Percentiles rank a stretch among this genome's conserved stretches.
phyloP scores from a whole-genome alignment of 2,113 vertebrate species.

The Cebus imitator region DNA sequence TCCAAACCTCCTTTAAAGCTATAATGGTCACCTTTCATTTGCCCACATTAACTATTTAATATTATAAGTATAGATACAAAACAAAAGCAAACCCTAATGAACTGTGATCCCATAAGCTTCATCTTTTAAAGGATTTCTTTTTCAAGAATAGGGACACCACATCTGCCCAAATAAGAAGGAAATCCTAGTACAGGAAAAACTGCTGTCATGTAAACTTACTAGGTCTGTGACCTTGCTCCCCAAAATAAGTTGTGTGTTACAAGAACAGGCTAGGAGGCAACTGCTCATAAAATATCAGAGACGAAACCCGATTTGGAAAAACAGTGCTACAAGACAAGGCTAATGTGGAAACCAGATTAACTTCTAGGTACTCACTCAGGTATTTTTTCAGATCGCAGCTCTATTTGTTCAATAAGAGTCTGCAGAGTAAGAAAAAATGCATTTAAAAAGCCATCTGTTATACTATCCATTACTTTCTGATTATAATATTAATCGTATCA shows the following conservation, averaged over 20 bases:
- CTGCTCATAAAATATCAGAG: neutral
- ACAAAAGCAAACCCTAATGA: neutral
- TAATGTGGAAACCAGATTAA: constrained; percentile 31
- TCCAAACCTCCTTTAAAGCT: neutral
- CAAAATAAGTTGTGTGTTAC: neutral
- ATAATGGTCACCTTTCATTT: neutral
- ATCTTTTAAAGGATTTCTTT: neutral
- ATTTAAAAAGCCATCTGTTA: neutral
- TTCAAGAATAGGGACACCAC: neutral
- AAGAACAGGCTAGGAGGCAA: neutral
- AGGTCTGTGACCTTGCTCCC: neutral
- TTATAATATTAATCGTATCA: neutral
- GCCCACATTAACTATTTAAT: neutral
- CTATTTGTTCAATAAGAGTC: constrained; percentile 97
- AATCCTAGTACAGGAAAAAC: neutral
- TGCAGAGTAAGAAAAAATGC: constrained; percentile 76
- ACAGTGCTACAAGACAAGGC: neutral
- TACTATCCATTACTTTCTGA: constrained; percentile 2
- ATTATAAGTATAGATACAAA: neutral
- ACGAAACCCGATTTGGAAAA: neutral
- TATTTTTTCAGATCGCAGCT: constrained; percentile 94
- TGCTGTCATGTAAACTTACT: neutral
- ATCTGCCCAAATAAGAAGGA: neutral
- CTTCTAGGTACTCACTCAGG: constrained; percentile 91
- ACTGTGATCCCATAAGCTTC: neutral